Evolutionary conservation across 2,113 vertebrate genomes (phyloP), one percentile per base, ranked within the genome.

Genomic region (Octodon degus): DNA sequence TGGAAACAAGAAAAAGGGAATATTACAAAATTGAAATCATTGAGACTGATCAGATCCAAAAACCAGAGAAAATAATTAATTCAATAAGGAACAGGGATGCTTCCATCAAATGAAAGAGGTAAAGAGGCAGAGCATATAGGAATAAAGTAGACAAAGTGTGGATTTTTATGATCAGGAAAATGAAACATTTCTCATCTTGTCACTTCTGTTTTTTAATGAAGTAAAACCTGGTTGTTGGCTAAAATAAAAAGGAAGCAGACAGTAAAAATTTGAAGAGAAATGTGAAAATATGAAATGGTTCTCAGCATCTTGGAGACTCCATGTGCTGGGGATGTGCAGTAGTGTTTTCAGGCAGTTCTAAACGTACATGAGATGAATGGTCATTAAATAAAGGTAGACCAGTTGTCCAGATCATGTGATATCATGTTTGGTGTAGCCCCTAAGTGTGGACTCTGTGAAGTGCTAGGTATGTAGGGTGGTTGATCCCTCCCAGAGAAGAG

Each of bases 211-310:
- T 72, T 87, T 90, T 62, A 86, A 87, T 40, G n/a, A 87, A 84
- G 58, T 55, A 90, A 92, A 93, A 47, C 19, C 65, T 68, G 34
- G 22, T 43, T 40, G 55, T 72, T 72, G 62, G 25, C 63, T 77
- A 84, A 90, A 90, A 93, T 47, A 40, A 86, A 89, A 87, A 70
- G 40, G 77, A 93, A 70, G 30, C 63, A 96, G n/a, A 70, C 6
- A 89, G 24, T 25, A 22, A 95, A 63, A 72, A 82, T 72, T 30
- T 86, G 37, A 86, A 24, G 22, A 67, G 30, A 94, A 96, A 87
- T 43, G n/a, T 70, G 30, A 63, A 93, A 93, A 86, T 24, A 19
- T 60, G 72, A 95, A 82, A 47, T 19, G 67, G 22, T 30, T 67
- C 60, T 92, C 79, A 22, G 24, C 12, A 25, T 72, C 14, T 3